Base-by-base conservation (phyloP, 1,140 invertebrate species). In the Phocides pigmalion region DNA sequence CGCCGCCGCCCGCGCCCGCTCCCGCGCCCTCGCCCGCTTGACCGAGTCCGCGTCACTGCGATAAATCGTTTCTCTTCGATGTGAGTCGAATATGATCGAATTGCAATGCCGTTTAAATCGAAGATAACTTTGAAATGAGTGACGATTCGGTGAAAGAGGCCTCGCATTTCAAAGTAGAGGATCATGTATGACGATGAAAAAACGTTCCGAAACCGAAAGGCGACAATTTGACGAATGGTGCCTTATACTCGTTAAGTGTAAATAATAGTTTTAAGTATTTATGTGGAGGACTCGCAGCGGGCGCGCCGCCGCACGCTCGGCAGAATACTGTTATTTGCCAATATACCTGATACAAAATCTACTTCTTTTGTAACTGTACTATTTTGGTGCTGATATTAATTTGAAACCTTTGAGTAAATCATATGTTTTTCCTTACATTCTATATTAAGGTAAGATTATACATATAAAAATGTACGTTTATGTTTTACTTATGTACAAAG, bases 201-300 rank as follows among this genome's bases (percentile, higher is more conserved):
- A 28, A 28, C 25, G 5, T 28, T 28, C 5, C 25, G 25, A 28
- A 28, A 28, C n/a, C n/a, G n/a, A n/a, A n/a, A n/a, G n/a, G n/a
- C n/a, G 9, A 28, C 25, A 8, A 28, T 19, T 44, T 37, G 44
- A 39, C 9, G 17, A 32, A 54, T 70, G 70, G 67, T 76, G 68
- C 70, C 67, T 70, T 66, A 72, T 70, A 68, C 15, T 53, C 56
- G 58, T 62, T 65, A 72, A 68, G 61, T 77, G 74, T 78, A 78
- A 64, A 79, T 75, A 70, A 25, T 59, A 51, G 64, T 9, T 3
- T 35, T 61, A 47, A 66, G 64, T 66, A 61, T 61, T 66, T 46
- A 54, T 65, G 54, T 58, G 8, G 37, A 3, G 17, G 53, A 28
- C 37, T 44, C 17, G 39, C 39, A 41, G 53, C 53, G 35, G 41